Percentiles rank a stretch among this genome's conserved stretches.
phyloP scores from a whole-genome alignment of 1,140 invertebrate species.

The Caenorhabditis brenneri region DNA sequence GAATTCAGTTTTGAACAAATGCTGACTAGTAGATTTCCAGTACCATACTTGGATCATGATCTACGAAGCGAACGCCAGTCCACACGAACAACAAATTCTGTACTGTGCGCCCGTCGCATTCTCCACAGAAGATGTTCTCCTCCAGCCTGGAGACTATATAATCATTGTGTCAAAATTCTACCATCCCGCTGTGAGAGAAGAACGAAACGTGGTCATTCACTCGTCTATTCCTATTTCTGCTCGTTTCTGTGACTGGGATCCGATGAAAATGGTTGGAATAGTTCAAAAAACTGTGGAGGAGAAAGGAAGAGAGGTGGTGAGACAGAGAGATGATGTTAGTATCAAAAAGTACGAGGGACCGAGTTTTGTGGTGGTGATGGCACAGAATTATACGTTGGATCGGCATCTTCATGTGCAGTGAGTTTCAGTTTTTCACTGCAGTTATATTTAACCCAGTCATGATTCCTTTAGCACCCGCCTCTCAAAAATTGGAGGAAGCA shows the following conservation, averaged over 20 bases:
- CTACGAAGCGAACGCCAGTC: neutral
- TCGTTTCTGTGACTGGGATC: neutral
- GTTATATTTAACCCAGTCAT: no score
- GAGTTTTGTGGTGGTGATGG: neutral
- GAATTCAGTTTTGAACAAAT: neutral
- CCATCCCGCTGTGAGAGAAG: neutral
- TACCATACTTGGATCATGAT: neutral
- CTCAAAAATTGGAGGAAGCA: no score
- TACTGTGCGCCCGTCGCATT: neutral
- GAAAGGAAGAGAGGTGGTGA: neutral
- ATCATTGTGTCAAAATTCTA: neutral
- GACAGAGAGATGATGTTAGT: neutral
- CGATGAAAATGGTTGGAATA: neutral
- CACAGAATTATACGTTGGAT: neutral
- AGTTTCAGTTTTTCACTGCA: neutral
- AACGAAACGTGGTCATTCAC: neutral
- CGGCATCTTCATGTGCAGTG: neutral
- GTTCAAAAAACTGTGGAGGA: neutral
- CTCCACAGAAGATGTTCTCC: neutral
- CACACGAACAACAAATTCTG: neutral
- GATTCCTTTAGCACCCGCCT: no score
- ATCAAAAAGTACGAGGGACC: neutral
- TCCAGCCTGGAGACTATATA: neutral
- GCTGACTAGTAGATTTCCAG: neutral
- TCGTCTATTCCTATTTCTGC: neutral